phyloP scores from a whole-genome alignment of 1,140 invertebrate genomes.

The Leptinotarsa lineolata region DNA sequence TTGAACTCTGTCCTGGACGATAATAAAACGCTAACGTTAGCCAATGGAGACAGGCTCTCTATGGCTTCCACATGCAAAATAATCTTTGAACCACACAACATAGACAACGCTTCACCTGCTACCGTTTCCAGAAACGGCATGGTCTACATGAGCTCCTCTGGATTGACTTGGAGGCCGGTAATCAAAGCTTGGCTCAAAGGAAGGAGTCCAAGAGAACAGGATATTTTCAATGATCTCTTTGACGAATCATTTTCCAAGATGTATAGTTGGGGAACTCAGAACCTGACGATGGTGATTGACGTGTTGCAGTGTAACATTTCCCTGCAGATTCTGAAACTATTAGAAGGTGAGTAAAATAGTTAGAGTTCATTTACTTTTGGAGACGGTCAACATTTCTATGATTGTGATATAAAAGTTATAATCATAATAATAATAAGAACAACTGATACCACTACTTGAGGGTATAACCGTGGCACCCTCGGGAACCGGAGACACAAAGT shows the following conservation, averaged over 20 bases:
- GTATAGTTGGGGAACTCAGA: slow-evolving; percentile 84
- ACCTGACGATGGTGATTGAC: slow-evolving; percentile 79
- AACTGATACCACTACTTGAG: too few relatives aligned
- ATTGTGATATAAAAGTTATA: too few relatives aligned
- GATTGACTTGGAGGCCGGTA: slow-evolving; percentile 87
- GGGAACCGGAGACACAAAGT: too few relatives aligned
- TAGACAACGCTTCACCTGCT: slow-evolving; percentile 94
- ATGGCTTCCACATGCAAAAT: slow-evolving; percentile 94
- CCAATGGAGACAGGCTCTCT: slow-evolving; percentile 90
- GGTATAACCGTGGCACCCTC: too few relatives aligned
- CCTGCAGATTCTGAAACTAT: slow-evolving; percentile 76
- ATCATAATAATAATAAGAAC: too few relatives aligned
- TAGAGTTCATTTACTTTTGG: neutral
- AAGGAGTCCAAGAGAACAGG: slow-evolving; percentile 71
- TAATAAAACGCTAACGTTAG: slow-evolving; percentile 90
- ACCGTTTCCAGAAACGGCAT: slow-evolving; percentile 95
- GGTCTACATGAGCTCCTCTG: slow-evolving; percentile 98
- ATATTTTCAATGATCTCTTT: slow-evolving; percentile 79
- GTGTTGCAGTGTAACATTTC: slow-evolving; percentile 91
- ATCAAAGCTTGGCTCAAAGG: slow-evolving; percentile 81
- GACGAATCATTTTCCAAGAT: slow-evolving; percentile 77
- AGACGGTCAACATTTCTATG: neutral
- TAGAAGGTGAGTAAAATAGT: slow-evolving; percentile 65
- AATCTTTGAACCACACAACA: slow-evolving; percentile 95
- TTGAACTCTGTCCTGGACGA: slow-evolving; percentile 95